Conservation (phyloP, 2,113 vertebrate species). For the Odontophorus gujanensis region DNA sequence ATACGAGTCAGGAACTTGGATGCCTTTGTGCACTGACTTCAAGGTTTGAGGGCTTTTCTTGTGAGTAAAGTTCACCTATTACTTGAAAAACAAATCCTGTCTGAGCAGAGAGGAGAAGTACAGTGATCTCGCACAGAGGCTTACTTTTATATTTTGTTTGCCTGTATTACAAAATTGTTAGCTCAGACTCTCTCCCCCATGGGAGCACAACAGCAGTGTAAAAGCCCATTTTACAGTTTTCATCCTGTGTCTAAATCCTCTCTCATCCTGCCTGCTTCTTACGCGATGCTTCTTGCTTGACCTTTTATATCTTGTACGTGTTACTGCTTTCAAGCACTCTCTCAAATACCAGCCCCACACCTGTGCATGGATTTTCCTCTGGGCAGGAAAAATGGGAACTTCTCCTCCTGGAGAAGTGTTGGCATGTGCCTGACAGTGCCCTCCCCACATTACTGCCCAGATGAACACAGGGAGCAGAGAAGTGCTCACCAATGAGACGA, state of each 20-base stretch:
- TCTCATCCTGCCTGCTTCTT: constrained; percentile 27
- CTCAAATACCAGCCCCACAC: constrained; percentile 35
- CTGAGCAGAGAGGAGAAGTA: neutral
- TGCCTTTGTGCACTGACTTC: neutral
- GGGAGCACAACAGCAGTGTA: constrained; percentile 1
- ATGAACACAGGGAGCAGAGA: neutral
- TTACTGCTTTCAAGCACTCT: neutral
- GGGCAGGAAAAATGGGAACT: constrained; percentile 49
- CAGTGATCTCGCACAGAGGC: neutral
- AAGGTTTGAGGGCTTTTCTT: neutral
- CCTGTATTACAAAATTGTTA: constrained; percentile 10
- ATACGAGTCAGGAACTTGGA: neutral
- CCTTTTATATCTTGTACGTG: neutral
- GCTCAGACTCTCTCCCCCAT: neutral
- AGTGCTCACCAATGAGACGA: neutral
- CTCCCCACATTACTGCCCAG: neutral
- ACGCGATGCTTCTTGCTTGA: neutral
- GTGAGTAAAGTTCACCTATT: neutral
- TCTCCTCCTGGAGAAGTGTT: neutral
- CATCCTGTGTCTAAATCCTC: constrained; percentile 52
- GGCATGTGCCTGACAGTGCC: neutral
- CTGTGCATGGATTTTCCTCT: constrained; percentile 49
- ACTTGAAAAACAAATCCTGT: neutral
- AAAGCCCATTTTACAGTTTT: constrained; percentile 34
- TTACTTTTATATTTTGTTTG: constrained; percentile 2